Conservation (phyloP, 2,113 vertebrate species). For the Xerus inauris region DNA sequence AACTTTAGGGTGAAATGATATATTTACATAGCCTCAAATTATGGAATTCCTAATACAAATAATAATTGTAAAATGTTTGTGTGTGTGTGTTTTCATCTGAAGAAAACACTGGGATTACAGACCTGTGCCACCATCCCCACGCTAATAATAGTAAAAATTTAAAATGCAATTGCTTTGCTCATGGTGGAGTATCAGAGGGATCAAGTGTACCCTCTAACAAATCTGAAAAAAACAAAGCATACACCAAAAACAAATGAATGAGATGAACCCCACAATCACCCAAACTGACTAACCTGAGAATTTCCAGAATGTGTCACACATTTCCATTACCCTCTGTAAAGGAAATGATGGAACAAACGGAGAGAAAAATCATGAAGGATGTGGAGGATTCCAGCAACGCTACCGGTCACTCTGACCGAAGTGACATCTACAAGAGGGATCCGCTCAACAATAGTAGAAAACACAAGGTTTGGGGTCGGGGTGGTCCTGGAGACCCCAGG, state of each 20-base stretch:
- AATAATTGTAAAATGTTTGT: too few relatives aligned
- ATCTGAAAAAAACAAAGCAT: not conserved
- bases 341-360: not conserved
- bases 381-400: not conserved
- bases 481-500: not conserved
- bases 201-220: not conserved
- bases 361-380: not conserved
- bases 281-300: not conserved
- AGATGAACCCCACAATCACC: not conserved
- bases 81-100: too few relatives aligned
- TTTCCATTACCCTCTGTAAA: not conserved
- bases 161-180: not conserved
- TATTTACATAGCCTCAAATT: not conserved
- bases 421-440: not conserved
- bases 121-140: too few relatives aligned
- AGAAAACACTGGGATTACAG: too few relatives aligned
- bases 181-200: not conserved
- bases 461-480: not conserved
- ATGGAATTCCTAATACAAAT: too few relatives aligned
- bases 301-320: rapidly evolving
- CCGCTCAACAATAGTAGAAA: not conserved
- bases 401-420: not conserved
- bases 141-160: too few relatives aligned
- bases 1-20: not conserved
- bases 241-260: not conserved